A percentile compares a stretch with the other conserved stretches of the same genome.
Conservation (phyloP, 2,888 invertebrate species). For the Julus scanicus region DNA sequence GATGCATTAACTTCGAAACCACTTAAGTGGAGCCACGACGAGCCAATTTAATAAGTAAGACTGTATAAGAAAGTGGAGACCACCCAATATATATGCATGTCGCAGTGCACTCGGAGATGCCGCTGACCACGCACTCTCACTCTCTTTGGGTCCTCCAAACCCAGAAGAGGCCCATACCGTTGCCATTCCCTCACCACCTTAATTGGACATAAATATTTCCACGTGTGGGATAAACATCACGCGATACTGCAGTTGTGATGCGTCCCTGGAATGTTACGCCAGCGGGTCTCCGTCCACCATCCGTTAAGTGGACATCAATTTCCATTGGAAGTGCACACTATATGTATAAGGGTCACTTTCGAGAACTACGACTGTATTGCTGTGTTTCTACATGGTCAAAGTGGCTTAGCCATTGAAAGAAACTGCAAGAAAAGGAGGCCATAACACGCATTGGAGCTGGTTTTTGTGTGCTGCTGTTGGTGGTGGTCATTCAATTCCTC, state of each 20-base stretch:
- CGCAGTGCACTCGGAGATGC: not conserved
- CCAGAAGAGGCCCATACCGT: too few species aligned
- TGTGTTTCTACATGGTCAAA: not conserved
- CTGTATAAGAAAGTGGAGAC: not conserved
- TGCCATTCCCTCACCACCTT: not conserved
- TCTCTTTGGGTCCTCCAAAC: not conserved
- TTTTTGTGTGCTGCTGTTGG: not conserved
- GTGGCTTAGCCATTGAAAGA: too few species aligned
- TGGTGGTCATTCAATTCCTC: not conserved
- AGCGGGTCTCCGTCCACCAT: not conserved
- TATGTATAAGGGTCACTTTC: not conserved
- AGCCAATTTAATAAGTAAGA: slow-evolving; percentile 41
- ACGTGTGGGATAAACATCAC: not conserved
- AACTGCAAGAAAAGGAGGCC: not conserved
- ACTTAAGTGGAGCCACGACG: slow-evolving; percentile 41
- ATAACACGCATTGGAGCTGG: not conserved
- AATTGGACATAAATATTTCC: not conserved
- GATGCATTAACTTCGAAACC: slow-evolving; percentile 49
- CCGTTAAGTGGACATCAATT: slow-evolving; percentile 32
- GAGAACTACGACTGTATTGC: too few species aligned
- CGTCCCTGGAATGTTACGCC: not conserved
- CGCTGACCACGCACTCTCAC: not conserved
- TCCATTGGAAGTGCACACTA: not conserved
- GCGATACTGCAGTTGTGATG: too few species aligned
- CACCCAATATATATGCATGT: not conserved